Evolutionary conservation across 2,888 invertebrate species (phyloP).

Genomic region (Melanostoma scalare): DNA sequence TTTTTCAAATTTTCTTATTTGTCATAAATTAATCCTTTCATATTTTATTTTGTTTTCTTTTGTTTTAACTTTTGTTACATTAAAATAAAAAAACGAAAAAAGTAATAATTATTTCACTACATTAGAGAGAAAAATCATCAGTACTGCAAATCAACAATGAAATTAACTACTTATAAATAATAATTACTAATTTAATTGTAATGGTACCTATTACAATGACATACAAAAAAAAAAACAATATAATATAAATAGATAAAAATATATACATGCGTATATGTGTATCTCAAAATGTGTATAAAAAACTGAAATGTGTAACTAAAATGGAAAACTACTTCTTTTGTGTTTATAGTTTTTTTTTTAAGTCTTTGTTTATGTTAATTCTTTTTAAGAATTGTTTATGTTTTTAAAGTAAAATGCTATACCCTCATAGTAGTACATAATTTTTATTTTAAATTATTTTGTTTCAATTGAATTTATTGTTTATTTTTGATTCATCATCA

Average conservation of each 20-base stretch:
- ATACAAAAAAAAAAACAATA: constrained; percentile 14
- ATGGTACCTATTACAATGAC: constrained; percentile 56
- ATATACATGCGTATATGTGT: constrained; percentile 4
- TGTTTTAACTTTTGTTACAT: constrained; percentile 15
- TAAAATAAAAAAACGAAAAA: constrained; percentile 40
- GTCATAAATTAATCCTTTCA: constrained; percentile 1
- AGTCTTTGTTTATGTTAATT: constrained; percentile 60
- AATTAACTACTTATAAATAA: constrained; percentile 57
- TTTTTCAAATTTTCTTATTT: constrained; percentile 7
- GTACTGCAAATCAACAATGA: constrained; percentile 47
- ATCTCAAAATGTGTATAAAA: constrained; percentile 65
- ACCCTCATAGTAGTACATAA: constrained; percentile 46
- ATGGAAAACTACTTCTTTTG: constrained; percentile 27
- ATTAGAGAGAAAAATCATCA: constrained; percentile 16
- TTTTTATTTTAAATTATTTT: constrained; percentile 51
- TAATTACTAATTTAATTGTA: constrained; percentile 38
- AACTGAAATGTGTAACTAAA: constrained; percentile 36
- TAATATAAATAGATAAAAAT: constrained; percentile 24
- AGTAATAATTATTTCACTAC: not conserved
- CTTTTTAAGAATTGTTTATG: constrained; percentile 69
- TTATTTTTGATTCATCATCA: constrained; percentile 19
- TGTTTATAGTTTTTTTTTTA: constrained; percentile 41
- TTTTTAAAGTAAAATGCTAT: constrained; percentile 46
- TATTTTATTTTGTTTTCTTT: constrained; percentile 19
- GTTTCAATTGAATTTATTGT: constrained; percentile 35